These are phyloP conservation scores for Cervus canadensis DNA, from an alignment of 2,113 vertebrate species.

Conservation along the genomic window DNA sequence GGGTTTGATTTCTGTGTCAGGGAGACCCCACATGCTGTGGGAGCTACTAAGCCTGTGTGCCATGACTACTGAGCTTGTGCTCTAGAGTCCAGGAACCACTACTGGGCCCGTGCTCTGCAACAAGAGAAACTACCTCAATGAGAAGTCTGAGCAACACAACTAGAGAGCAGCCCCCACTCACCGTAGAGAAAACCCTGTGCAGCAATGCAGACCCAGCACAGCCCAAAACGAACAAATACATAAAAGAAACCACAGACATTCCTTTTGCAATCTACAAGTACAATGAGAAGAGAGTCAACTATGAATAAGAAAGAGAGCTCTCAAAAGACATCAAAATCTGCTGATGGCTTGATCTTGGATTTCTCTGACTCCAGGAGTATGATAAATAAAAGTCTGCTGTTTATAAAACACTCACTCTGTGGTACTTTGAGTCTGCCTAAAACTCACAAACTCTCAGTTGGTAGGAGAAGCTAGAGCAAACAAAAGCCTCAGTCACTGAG, in stretches of 20 bases:
- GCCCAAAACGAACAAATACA: not conserved
- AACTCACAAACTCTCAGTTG: not conserved
- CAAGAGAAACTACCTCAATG: not conserved
- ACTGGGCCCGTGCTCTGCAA: not conserved
- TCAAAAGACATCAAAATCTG: not conserved
- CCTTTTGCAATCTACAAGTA: not conserved
- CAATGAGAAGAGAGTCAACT: not conserved
- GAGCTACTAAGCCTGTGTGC: not conserved
- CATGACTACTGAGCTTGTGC: not conserved
- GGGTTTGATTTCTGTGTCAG: not conserved
- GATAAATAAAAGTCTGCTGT: not conserved
- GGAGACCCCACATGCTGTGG: not conserved
- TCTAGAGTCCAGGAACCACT: not conserved
- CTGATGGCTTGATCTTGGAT: not conserved
- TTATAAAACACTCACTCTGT: not conserved
- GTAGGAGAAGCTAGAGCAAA: not conserved
- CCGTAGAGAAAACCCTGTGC: not conserved
- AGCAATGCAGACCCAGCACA: not conserved
- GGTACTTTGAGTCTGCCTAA: not conserved
- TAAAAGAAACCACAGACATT: not conserved
- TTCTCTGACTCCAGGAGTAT: not conserved
- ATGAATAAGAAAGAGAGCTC: not conserved
- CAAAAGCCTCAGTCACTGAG: not conserved
- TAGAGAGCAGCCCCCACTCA: not conserved
- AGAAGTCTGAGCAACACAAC: not conserved